Percentiles rank a stretch among this genome's conserved stretches.
phyloP scores from a whole-genome alignment of 2,888 invertebrate species.

The Caenorhabditis plicata region DNA sequence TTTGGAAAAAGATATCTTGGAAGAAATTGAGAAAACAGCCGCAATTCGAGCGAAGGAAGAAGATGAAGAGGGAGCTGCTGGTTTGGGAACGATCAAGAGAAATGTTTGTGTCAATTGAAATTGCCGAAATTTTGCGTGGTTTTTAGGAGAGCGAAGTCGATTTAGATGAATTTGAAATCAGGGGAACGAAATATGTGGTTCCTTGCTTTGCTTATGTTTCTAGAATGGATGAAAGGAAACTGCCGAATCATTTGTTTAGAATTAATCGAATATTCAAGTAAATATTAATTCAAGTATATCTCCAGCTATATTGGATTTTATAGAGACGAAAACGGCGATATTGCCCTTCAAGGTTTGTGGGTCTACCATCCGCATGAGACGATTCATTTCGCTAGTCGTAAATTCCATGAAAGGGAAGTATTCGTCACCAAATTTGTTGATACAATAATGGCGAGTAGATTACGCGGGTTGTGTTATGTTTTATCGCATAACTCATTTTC shows the following conservation, averaged over 20 bases:
- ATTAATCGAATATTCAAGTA: conserved; percentile 86
- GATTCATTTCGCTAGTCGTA: conserved; percentile 88
- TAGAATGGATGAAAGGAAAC: conserved; percentile 67
- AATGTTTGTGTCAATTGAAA: conserved; percentile 5
- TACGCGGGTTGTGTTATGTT: conserved; percentile 86
- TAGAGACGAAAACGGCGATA: conserved; percentile 58
- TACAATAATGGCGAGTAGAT: conserved; percentile 80
- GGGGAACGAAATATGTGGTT: conserved; percentile 77
- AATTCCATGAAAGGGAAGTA: conserved; percentile 86
- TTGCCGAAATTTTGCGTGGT: background rate
- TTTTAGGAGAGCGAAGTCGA: conserved; percentile 56
- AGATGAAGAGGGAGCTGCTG: conserved; percentile 12
- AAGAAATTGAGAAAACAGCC: conserved; percentile 19
- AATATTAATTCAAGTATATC: background rate
- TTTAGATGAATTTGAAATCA: conserved; percentile 68
- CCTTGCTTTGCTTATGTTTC: conserved; percentile 89
- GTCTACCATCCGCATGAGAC: conserved; percentile 92
- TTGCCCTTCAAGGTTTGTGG: conserved; percentile 79
- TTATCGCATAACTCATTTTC: conserved; percentile 74
- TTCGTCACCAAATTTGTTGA: conserved; percentile 90
- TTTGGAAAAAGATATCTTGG: conserved; percentile 68
- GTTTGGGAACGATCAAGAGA: conserved; percentile 18
- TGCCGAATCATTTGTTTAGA: conserved; percentile 80
- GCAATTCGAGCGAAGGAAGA: conserved; percentile 25
- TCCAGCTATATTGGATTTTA: too few relatives aligned